These are phyloP conservation scores for Pimpla rufipes DNA, from an alignment of 2,888 invertebrate species.

Conservation along the genomic window DNA sequence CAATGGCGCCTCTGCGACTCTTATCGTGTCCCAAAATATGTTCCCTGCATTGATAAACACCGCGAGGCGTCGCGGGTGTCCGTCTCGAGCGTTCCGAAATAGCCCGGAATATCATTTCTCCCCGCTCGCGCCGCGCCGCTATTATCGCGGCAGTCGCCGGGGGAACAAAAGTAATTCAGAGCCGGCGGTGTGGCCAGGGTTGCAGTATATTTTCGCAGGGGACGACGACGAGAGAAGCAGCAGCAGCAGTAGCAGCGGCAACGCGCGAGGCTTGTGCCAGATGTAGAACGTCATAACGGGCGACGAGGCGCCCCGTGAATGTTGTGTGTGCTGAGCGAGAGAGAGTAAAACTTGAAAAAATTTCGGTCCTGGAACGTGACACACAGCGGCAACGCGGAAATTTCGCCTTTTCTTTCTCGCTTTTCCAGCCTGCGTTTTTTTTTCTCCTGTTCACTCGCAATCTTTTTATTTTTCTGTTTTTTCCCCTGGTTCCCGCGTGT, in stretches of 20 bases:
- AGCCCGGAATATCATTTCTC: constrained; percentile 24
- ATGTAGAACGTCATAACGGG: constrained; percentile 57
- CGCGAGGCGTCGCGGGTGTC: neutral
- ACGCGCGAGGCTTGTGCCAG: constrained; percentile 59
- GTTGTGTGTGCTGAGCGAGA: constrained; percentile 2
- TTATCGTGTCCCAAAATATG: neutral
- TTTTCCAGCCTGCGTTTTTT: constrained; percentile 22
- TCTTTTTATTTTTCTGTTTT: constrained; percentile 26
- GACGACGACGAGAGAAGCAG: constrained; percentile 48
- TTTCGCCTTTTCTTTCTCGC: constrained; percentile 44
- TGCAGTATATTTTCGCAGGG: constrained; percentile 31
- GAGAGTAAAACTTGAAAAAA: constrained; percentile 55
- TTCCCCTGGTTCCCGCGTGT: constrained; percentile 36
- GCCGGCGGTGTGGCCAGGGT: neutral
- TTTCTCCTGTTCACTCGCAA: constrained; percentile 53
- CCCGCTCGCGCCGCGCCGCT: neutral
- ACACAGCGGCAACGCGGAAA: constrained; percentile 47
- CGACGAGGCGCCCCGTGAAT: constrained; percentile 3
- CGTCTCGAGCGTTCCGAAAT: constrained; percentile 9
- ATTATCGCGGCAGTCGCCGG: constrained; percentile 16
- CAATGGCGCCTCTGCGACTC: neutral
- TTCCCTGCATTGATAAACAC: constrained; percentile 19
- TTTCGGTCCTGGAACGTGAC: constrained; percentile 57
- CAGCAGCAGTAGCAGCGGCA: too few species aligned
- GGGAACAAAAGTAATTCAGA: constrained; percentile 40